Conservation (phyloP, 2,888 invertebrate genomes). For the Ditula angustiorana region DNA sequence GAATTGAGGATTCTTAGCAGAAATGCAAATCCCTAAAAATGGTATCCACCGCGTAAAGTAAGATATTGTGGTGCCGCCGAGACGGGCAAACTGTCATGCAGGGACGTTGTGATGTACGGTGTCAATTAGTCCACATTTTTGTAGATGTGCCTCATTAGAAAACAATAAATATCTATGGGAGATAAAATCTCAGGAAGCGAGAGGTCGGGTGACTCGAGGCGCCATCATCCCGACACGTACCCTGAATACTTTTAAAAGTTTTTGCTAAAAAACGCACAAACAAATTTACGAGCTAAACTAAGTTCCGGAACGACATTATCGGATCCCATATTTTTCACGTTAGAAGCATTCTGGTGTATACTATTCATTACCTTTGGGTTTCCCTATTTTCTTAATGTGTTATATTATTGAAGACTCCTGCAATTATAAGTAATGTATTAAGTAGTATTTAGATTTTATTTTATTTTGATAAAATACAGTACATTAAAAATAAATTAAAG, state of each 20-base stretch:
- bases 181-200: slow-evolving; percentile 36
- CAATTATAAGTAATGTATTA: not conserved
- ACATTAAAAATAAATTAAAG: too few species aligned
- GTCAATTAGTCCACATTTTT: slow-evolving; percentile 26
- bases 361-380: too few species aligned
- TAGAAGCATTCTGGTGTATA: slow-evolving; percentile 15
- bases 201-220: slow-evolving; percentile 13
- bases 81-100: not conserved
- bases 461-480: too few species aligned
- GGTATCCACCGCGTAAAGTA: too few species aligned
- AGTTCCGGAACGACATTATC: slow-evolving; percentile 34
- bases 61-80: not conserved
- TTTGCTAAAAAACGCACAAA: slow-evolving; percentile 34
- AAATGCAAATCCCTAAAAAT: too few species aligned
- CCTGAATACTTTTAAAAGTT: slow-evolving; percentile 24
- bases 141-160: slow-evolving; percentile 36
- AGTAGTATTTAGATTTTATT: too few species aligned
- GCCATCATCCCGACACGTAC: slow-evolving; percentile 11
- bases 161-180: slow-evolving; percentile 35
- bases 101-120: slow-evolving; percentile 17
- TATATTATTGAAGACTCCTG: not conserved
- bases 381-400: not conserved
- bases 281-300: slow-evolving; percentile 28
- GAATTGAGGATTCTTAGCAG: too few species aligned
- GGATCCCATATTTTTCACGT: slow-evolving; percentile 13